These are phyloP conservation scores for Gallinago media DNA, from an alignment of 2,113 vertebrate species.

Conservation along the genomic window DNA sequence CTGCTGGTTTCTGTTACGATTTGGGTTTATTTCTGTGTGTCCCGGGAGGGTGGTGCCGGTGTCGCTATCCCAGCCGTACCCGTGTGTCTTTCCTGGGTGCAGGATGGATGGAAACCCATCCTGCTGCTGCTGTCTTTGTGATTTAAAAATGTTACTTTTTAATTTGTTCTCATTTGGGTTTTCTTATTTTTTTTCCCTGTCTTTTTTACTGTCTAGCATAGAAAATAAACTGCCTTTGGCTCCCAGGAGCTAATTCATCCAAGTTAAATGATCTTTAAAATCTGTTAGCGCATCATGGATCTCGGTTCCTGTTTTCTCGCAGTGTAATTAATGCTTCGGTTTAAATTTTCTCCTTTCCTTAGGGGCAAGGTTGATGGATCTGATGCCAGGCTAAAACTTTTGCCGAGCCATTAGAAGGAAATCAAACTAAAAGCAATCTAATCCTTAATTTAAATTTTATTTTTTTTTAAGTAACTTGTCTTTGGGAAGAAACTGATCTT, in stretches of 20 bases:
- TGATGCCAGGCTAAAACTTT: background rate
- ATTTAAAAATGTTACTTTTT: conserved; percentile 17
- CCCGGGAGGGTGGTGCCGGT: background rate
- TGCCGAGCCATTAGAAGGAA: background rate
- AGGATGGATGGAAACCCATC: background rate
- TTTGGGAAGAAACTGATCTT: conserved; percentile 44
- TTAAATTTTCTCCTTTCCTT: conserved; percentile 56
- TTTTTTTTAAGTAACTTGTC: conserved; percentile 1
- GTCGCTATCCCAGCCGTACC: rapidly evolving
- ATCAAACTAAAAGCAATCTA: background rate
- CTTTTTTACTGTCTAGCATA: background rate
- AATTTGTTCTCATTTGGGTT: conserved; percentile 20
- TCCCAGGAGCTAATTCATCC: conserved; percentile 59
- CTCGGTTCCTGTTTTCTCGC: conserved; percentile 19
- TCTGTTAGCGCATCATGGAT: conserved; percentile 27
- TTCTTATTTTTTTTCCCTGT: background rate
- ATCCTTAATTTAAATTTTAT: conserved; percentile 10
- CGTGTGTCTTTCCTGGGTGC: background rate
- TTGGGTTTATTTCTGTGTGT: background rate
- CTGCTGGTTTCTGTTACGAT: background rate
- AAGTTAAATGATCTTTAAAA: conserved; percentile 68
- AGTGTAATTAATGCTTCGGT: conserved; percentile 58
- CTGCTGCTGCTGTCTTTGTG: background rate
- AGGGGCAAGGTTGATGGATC: conserved; percentile 48
- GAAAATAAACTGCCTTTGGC: conserved; percentile 18